These are phyloP conservation scores for Pipra filicauda DNA, from an alignment of 2,113 vertebrate species.

Conservation along the genomic window DNA sequence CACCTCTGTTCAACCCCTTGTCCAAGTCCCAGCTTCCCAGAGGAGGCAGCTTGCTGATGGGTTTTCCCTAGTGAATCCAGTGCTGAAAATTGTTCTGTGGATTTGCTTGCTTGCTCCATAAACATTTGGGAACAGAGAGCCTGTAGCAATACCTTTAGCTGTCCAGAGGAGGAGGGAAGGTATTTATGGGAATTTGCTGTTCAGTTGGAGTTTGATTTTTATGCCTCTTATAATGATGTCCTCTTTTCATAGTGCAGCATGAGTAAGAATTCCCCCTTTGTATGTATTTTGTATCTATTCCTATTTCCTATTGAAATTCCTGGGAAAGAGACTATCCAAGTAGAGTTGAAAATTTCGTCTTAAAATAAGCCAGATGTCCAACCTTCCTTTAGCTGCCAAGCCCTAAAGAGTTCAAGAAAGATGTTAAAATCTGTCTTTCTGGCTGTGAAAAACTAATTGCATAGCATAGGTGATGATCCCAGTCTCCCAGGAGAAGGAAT, in stretches of 20 bases:
- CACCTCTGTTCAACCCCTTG: neutral
- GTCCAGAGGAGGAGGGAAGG: neutral
- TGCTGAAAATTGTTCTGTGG: neutral
- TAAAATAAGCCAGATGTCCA: constrained; percentile 73
- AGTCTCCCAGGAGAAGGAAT: constrained; percentile 66
- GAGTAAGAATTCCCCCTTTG: constrained; percentile 43
- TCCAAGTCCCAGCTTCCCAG: neutral
- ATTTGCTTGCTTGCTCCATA: neutral
- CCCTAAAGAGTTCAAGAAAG: constrained; percentile 61
- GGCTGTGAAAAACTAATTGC: constrained; percentile 69
- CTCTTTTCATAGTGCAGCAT: neutral
- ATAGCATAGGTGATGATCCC: constrained; percentile 67
- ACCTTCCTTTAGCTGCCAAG: constrained; percentile 60
- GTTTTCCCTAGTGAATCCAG: neutral
- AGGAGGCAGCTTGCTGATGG: neutral
- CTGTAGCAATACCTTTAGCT: neutral
- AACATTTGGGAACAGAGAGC: neutral
- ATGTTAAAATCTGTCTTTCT: constrained; percentile 67
- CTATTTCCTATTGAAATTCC: constrained; percentile 66
- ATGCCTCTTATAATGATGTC: constrained; percentile 25
- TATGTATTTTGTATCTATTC: constrained; percentile 63
- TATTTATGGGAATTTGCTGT: constrained; percentile 30
- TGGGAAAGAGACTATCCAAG: constrained; percentile 60
- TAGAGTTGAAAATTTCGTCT: constrained; percentile 40
- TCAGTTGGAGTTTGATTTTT: constrained; percentile 33